Evolutionary conservation across 2,888 invertebrate genomes (phyloP).

Genomic region (Beris morrisii): DNA sequence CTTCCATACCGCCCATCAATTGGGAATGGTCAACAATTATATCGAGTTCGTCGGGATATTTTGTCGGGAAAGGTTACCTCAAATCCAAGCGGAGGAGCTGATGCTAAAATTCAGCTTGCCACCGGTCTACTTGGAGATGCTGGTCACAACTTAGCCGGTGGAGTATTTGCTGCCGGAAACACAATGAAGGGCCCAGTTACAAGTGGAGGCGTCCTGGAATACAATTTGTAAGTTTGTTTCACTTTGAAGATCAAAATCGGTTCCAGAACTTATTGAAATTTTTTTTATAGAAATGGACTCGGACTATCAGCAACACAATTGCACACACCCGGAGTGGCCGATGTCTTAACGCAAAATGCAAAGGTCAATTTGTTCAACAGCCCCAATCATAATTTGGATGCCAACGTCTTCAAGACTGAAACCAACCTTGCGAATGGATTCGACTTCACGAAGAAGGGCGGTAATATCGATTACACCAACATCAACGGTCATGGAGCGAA

Average conservation of each 20-base stretch:
- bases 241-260: background rate
- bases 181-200: constrained; percentile 43
- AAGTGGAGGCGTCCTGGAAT: constrained; percentile 45
- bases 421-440: constrained; percentile 42
- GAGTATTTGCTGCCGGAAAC: constrained; percentile 47
- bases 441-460: constrained; percentile 45
- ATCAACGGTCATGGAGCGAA: constrained; percentile 44
- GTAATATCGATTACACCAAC: constrained; percentile 44
- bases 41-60: background rate
- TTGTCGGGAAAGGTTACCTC: constrained; percentile 38
- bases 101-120: constrained; percentile 39
- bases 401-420: constrained; percentile 45
- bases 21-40: too few species aligned
- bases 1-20: background rate
- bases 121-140: constrained; percentile 42
- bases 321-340: constrained; percentile 43
- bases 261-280: too few species aligned
- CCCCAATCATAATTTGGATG: constrained; percentile 41
- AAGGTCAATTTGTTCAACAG: constrained; percentile 18
- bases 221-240: constrained; percentile 45
- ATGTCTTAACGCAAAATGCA: constrained; percentile 40
- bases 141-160: constrained; percentile 42
- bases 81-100: constrained; percentile 44
- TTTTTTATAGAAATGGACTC: constrained; percentile 44
- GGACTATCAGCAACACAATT: constrained; percentile 45